Conservation (phyloP, 2,797 vertebrate genomes). For the Chaenodraco wilsoni region DNA sequence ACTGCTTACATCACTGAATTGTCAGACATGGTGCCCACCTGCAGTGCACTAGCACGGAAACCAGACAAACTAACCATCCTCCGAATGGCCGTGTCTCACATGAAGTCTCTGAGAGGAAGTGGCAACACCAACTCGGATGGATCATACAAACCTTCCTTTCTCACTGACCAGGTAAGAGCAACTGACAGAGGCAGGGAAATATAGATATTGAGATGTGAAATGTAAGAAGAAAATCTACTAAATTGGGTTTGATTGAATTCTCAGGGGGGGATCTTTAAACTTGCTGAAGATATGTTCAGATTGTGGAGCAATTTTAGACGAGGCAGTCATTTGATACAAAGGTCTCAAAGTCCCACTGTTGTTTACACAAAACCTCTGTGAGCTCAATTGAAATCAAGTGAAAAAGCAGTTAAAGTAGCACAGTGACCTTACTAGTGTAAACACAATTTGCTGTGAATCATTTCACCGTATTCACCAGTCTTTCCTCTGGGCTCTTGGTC, state of each 20-base stretch:
- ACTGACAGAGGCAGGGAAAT: not conserved
- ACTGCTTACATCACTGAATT: slow-evolving; percentile 98
- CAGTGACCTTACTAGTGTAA: not conserved
- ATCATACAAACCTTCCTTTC: slow-evolving; percentile 95
- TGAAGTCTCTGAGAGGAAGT: slow-evolving; percentile 94
- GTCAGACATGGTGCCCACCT: slow-evolving; percentile 98
- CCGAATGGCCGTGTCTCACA: slow-evolving; percentile 98
- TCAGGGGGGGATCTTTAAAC: not conserved
- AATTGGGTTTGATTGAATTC: not conserved
- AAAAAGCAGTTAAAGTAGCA: slow-evolving; percentile 13
- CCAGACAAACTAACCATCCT: slow-evolving; percentile 98
- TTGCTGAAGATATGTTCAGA: not conserved
- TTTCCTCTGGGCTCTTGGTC: not conserved
- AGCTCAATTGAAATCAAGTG: slow-evolving; percentile 1
- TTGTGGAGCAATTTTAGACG: not conserved
- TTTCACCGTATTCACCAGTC: not conserved
- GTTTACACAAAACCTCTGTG: not conserved
- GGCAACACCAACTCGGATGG: slow-evolving; percentile 92
- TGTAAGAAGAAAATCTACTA: not conserved
- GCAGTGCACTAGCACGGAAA: slow-evolving; percentile 96
- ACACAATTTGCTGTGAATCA: slow-evolving; percentile 12
- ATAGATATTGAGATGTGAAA: slow-evolving; percentile 3
- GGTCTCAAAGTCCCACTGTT: not conserved
- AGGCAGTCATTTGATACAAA: not conserved
- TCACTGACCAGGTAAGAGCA: slow-evolving; percentile 92